A percentile compares a stretch with the other conserved stretches of the same genome.
These are phyloP conservation scores for Frankliniella intonsa DNA, from an alignment of 2,888 invertebrate species.

Conservation along the genomic window DNA sequence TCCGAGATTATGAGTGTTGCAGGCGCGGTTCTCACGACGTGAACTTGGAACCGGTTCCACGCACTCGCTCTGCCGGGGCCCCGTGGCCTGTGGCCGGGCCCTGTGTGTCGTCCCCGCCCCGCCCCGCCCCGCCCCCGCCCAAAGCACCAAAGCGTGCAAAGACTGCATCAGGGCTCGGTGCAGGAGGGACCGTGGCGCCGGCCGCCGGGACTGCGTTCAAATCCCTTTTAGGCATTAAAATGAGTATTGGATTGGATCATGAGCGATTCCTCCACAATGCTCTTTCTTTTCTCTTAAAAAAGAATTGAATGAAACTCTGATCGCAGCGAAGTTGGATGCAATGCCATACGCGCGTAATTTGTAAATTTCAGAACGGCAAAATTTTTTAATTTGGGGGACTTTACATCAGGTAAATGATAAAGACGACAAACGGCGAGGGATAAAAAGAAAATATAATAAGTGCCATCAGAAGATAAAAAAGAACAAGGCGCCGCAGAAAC, in stretches of 20 bases:
- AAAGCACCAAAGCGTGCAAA: too few relatives aligned
- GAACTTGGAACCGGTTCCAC: not conserved
- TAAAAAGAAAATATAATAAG: too few relatives aligned
- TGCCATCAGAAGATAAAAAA: too few relatives aligned
- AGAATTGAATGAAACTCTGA: not conserved
- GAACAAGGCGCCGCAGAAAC: too few relatives aligned
- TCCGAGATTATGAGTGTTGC: slow-evolving; percentile 20
- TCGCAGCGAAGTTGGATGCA: not conserved
- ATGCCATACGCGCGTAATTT: not conserved
- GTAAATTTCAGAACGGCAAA: not conserved
- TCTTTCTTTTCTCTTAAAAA: not conserved
- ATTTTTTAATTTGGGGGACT: not conserved
- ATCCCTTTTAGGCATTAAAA: too few relatives aligned
- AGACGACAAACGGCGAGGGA: too few relatives aligned
- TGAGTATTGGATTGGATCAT: too few relatives aligned
- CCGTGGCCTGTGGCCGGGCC: not conserved
- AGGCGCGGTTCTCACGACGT: slow-evolving; percentile 6
- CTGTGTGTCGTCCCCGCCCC: not conserved
- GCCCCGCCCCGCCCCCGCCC: too few relatives aligned
- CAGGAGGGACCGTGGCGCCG: too few relatives aligned
- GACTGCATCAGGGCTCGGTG: too few relatives aligned
- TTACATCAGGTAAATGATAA: not conserved
- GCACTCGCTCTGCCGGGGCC: not conserved
- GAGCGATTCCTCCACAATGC: too few relatives aligned
- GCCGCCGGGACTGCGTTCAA: too few relatives aligned